Conservation (phyloP, 2,797 vertebrate genomes). For the Pseudochaenichthys georgianus region DNA sequence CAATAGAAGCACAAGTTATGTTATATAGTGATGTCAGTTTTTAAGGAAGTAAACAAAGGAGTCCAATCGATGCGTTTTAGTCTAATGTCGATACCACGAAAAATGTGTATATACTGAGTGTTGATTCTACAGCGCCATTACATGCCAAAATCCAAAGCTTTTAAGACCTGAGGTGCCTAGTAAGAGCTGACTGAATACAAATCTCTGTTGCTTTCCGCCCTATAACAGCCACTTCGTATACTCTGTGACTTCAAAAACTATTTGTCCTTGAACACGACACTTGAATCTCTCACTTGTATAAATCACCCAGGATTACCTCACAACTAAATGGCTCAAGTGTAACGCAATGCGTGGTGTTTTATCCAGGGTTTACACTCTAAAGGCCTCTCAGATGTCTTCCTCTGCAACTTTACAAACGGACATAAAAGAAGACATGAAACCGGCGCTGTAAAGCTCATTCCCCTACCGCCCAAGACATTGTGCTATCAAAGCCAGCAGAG, state of each 20-base stretch:
- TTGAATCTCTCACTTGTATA: conserved; percentile 17
- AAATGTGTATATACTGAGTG: background rate
- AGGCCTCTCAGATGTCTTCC: conserved; percentile 53
- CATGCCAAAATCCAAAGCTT: background rate
- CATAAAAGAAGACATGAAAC: conserved; percentile 67
- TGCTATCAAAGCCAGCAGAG: conserved; percentile 72
- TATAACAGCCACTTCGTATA: background rate
- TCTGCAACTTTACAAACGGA: conserved; percentile 55
- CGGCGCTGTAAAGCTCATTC: conserved; percentile 59
- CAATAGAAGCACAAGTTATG: too few relatives aligned
- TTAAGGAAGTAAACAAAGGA: too few relatives aligned
- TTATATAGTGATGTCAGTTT: too few relatives aligned
- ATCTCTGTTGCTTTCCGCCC: background rate
- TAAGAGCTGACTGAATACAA: background rate
- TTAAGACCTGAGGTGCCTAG: background rate
- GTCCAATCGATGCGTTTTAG: too few relatives aligned
- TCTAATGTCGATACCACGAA: background rate
- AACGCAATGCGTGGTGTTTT: conserved; percentile 8
- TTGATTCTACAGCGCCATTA: background rate
- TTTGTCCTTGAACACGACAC: conserved; percentile 50
- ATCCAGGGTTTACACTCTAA: conserved; percentile 52
- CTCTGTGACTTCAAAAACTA: conserved; percentile 12
- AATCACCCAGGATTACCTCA: conserved; percentile 42
- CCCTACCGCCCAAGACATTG: conserved; percentile 56
- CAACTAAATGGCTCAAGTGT: conserved; percentile 40